phyloP scores from a whole-genome alignment of 2,797 vertebrate genomes.

The Lutjanus argentimaculatus region DNA sequence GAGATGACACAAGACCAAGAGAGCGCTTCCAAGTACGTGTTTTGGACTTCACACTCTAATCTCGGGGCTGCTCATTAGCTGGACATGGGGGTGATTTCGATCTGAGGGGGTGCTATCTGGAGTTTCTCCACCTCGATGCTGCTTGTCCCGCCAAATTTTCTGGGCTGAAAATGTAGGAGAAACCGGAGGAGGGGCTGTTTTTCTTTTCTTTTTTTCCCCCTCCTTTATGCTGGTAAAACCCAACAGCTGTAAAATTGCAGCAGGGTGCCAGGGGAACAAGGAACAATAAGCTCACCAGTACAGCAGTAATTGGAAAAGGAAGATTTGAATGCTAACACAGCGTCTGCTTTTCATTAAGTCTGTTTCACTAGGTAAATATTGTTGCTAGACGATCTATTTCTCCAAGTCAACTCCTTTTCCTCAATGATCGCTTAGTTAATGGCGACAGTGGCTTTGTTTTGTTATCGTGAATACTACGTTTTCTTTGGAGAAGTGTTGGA shows the following conservation, averaged over 20 bases:
- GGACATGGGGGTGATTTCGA: background rate
- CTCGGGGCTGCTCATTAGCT: slow-evolving; percentile 31
- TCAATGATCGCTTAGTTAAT: slow-evolving; percentile 37
- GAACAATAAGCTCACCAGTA: slow-evolving; percentile 77
- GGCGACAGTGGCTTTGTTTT: slow-evolving; percentile 56
- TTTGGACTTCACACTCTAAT: slow-evolving; percentile 36
- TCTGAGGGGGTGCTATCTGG: slow-evolving; percentile 25
- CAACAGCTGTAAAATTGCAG: slow-evolving; percentile 80
- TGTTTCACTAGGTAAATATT: slow-evolving; percentile 75
- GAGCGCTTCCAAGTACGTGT: slow-evolving; percentile 16
- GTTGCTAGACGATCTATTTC: slow-evolving; percentile 63
- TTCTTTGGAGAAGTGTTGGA: slow-evolving; percentile 40
- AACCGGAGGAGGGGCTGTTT: slow-evolving; percentile 43
- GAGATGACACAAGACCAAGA: slow-evolving; percentile 10
- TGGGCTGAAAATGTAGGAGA: slow-evolving; percentile 54
- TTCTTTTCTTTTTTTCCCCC: background rate
- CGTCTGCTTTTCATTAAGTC: slow-evolving; percentile 78
- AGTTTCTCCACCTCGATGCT: slow-evolving; percentile 23
- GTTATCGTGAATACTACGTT: slow-evolving; percentile 40
- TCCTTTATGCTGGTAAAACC: slow-evolving; percentile 64
- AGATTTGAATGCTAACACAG: slow-evolving; percentile 65
- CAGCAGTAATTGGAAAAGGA: slow-evolving; percentile 77
- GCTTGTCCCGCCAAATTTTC: slow-evolving; percentile 35
- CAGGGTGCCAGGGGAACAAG: slow-evolving; percentile 70
- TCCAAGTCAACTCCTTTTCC: slow-evolving; percentile 40